phyloP scores from a whole-genome alignment of 2,797 vertebrate species.

The Orestias chungarensis region DNA sequence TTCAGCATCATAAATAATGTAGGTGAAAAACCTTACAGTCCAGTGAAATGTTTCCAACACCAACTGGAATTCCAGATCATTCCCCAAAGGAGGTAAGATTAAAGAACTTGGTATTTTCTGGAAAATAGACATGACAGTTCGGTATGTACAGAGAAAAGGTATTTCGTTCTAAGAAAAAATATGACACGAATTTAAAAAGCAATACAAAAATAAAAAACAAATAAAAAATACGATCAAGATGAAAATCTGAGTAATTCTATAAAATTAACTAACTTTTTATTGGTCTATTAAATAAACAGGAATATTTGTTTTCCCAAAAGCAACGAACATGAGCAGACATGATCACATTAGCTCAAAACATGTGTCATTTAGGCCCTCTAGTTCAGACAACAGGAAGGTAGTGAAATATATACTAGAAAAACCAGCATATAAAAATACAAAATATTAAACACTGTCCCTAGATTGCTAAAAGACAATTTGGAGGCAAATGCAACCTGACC shows the following conservation, averaged over 20 bases:
- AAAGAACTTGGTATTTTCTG: neutral
- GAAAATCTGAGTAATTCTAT: neutral
- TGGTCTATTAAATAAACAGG: neutral
- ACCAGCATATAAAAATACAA: neutral
- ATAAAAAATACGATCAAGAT: neutral
- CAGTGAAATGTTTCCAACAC: conserved; percentile 11
- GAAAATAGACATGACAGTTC: neutral
- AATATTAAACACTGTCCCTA: neutral
- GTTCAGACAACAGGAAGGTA: no score
- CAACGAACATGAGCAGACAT: no score
- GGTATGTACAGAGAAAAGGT: neutral
- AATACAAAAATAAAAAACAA: neutral
- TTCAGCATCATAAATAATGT: conserved; percentile 66
- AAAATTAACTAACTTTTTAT: neutral
- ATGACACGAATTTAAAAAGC: neutral
- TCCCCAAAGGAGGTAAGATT: neutral
- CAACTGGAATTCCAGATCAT: neutral
- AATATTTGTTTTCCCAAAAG: neutral
- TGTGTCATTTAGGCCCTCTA: no score
- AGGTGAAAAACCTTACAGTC: conserved; percentile 55
- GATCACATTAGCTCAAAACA: no score
- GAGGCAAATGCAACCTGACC: neutral
- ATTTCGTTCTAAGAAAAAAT: neutral
- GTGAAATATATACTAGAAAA: neutral
- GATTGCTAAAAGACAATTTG: neutral